These are phyloP conservation scores for Sphecodes monilicornis DNA, from an alignment of 2,888 invertebrate species.

Conservation along the genomic window DNA sequence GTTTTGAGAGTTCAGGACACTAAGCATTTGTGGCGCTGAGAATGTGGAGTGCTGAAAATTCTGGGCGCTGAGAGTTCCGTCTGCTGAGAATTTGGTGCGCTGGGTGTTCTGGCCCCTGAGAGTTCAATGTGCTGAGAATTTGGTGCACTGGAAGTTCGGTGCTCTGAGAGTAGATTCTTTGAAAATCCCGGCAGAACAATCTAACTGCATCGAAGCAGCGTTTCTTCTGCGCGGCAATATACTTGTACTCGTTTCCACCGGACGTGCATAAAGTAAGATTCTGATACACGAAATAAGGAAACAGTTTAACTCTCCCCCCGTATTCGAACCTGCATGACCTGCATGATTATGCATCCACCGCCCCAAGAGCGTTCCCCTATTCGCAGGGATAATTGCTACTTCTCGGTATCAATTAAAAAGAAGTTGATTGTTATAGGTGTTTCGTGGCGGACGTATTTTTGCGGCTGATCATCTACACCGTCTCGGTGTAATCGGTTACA, in stretches of 20 bases:
- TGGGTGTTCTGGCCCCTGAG: too few species aligned
- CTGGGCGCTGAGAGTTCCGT: rapidly evolving
- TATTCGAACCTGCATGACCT: background rate
- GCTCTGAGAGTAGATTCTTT: background rate
- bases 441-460: background rate
- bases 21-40: background rate
- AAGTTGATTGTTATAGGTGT: constrained; percentile 22
- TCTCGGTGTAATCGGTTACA: background rate
- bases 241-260: background rate
- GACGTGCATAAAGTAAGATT: background rate
- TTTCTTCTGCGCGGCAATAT: background rate
- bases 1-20: too few species aligned
- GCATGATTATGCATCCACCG: constrained; percentile 4
- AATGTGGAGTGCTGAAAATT: background rate
- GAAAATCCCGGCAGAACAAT: background rate
- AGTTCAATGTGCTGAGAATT: background rate
- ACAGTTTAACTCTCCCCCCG: background rate
- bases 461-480: background rate
- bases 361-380: background rate
- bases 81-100: background rate
- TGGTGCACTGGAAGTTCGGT: background rate
- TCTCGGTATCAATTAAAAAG: constrained; percentile 16
- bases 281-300: constrained; percentile 15
- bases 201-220: background rate
- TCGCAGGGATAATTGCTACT: background rate